A percentile compares a stretch with the other conserved stretches of the same genome.
Conservation (phyloP, 2,888 invertebrate species). For the Lypha dubia region DNA sequence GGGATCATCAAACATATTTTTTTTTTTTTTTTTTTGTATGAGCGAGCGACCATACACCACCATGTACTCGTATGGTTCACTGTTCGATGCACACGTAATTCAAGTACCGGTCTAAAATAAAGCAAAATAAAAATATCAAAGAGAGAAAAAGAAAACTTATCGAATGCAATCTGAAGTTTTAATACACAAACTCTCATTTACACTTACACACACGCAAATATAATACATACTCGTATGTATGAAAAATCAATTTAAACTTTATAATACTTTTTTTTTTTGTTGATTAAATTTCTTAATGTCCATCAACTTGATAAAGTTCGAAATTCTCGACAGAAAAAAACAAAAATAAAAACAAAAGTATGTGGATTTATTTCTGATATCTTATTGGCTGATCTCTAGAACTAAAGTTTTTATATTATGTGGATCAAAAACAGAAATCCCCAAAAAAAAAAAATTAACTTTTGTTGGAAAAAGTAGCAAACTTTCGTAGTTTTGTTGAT, state of each 20-base stretch:
- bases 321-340: conserved; percentile 25
- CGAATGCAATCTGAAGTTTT: conserved; percentile 26
- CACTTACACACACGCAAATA: neutral
- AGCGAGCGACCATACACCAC: conserved; percentile 1
- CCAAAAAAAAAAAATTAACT: no score
- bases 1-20: conserved; percentile 42
- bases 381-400: conserved; percentile 42
- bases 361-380: conserved; percentile 8
- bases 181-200: conserved; percentile 1
- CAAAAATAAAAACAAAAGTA: no score
- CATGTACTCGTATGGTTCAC: conserved; percentile 25
- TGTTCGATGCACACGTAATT: conserved; percentile 34
- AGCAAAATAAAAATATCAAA: neutral
- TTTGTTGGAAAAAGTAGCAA: neutral
- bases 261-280: conserved; percentile 67
- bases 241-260: conserved; percentile 70
- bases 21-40: no score
- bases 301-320: conserved; percentile 31
- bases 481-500: conserved; percentile 17
- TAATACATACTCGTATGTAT: neutral
- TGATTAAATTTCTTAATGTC: conserved; percentile 66
- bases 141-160: conserved; percentile 17
- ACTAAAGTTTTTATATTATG: conserved; percentile 22
- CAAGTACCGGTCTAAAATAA: neutral
- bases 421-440: conserved; percentile 10